phyloP scores from a whole-genome alignment of 1,140 invertebrate species.

The Drosophila arawakana region DNA sequence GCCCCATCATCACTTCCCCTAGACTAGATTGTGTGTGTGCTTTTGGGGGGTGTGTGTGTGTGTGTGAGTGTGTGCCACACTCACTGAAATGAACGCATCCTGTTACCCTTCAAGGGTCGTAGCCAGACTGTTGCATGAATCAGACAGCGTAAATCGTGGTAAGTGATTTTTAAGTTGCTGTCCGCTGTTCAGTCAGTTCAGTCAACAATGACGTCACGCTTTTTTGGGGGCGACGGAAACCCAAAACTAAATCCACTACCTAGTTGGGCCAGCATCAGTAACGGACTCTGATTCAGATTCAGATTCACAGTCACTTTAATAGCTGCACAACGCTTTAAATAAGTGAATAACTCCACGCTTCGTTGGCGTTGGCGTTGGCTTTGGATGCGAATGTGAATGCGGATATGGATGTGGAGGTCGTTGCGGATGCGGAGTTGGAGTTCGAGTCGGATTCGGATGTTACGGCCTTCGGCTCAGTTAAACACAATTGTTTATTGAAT shows the following conservation, averaged over 20 bases:
- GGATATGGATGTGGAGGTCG: neutral
- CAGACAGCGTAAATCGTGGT: slow-evolving; percentile 78
- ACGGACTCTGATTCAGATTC: slow-evolving; percentile 6
- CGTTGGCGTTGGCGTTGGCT: slow-evolving; percentile 34
- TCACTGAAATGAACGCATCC: slow-evolving; percentile 49
- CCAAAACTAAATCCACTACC: slow-evolving; percentile 48
- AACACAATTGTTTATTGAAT: slow-evolving; percentile 83
- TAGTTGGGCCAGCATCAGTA: slow-evolving; percentile 25
- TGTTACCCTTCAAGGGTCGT: slow-evolving; percentile 47
- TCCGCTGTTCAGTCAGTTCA: slow-evolving; percentile 22
- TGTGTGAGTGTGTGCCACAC: neutral
- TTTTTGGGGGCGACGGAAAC: neutral
- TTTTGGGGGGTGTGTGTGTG: neutral
- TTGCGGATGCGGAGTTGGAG: neutral
- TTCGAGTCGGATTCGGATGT: slow-evolving; percentile 36
- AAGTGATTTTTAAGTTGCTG: slow-evolving; percentile 82
- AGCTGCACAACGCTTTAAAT: slow-evolving; percentile 20
- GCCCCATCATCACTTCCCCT: slow-evolving; percentile 62
- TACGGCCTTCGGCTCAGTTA: slow-evolving; percentile 69
- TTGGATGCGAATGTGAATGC: too few species aligned
- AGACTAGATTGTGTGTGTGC: slow-evolving; percentile 1
- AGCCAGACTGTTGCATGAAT: slow-evolving; percentile 79
- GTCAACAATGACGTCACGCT: slow-evolving; percentile 71
- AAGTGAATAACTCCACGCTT: slow-evolving; percentile 59
- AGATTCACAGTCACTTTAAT: slow-evolving; percentile 1